Conservation (phyloP, 2,113 vertebrate species). For the Megalops atlanticus region DNA sequence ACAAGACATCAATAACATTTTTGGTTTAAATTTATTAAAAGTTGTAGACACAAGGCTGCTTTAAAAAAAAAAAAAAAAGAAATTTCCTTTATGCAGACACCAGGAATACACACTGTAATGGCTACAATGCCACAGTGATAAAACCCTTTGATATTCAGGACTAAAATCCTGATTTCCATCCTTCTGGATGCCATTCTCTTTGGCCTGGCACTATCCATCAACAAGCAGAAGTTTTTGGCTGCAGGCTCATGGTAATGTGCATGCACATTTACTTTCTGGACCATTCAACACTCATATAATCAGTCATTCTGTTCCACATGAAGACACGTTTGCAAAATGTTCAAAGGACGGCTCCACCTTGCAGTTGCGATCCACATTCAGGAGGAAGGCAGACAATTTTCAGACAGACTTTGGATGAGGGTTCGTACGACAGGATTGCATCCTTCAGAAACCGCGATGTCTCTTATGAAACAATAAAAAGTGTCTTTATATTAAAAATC, state of each 20-base stretch:
- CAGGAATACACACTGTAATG: conserved; percentile 99
- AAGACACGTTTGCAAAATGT: conserved; percentile 97
- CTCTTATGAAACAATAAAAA: conserved; percentile 99
- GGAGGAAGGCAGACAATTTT: conserved; percentile 98
- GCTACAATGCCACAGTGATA: conserved; percentile 99
- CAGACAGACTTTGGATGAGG: conserved; percentile 99
- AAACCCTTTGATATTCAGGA: conserved; percentile 99
- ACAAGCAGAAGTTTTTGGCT: conserved; percentile 89
- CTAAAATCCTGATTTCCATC: conserved; percentile 97
- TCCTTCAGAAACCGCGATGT: conserved; percentile 99
- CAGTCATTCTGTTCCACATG: conserved; percentile 97
- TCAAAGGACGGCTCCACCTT: conserved; percentile 98
- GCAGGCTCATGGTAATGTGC: conserved; percentile 99
- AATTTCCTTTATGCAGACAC: conserved; percentile 99
- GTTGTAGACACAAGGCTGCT: conserved; percentile 99
- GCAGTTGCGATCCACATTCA: conserved; percentile 98
- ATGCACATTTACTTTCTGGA: conserved; percentile 97
- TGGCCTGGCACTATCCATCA: conserved; percentile 96
- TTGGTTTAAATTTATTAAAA: conserved; percentile 99
- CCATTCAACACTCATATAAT: conserved; percentile 96
- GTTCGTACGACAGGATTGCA: conserved; percentile 99
- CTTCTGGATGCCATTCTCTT: conserved; percentile 98
- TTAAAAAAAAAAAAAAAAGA: conserved; percentile 99
- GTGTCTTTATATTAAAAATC: conserved; percentile 99
- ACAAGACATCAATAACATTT: conserved; percentile 99